Conservation (phyloP, 2,797 vertebrate genomes). For the Momotus momota region DNA sequence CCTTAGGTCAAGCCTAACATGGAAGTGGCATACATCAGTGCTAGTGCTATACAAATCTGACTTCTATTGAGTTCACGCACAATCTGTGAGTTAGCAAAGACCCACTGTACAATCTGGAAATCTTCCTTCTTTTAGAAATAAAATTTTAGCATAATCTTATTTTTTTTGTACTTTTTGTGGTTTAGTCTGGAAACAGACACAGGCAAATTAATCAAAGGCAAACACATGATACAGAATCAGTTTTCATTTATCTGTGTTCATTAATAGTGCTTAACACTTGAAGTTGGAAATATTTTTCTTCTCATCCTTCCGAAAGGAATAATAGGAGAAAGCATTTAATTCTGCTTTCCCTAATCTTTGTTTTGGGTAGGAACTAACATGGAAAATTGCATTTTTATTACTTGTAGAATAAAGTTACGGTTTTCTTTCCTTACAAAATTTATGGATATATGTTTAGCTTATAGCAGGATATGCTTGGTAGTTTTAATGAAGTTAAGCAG, state of each 20-base stretch:
- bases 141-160: background rate
- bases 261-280: background rate
- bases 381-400: background rate
- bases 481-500: background rate
- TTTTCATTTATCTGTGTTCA: background rate
- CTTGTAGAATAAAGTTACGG: background rate
- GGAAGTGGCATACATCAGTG: fast-evolving
- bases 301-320: background rate
- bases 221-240: background rate
- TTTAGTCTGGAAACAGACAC: background rate
- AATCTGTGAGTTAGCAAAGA: background rate
- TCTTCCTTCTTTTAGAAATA: background rate
- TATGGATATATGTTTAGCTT: background rate
- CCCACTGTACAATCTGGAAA: background rate
- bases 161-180: background rate
- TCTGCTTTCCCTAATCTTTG: background rate
- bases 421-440: background rate
- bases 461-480: background rate
- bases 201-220: background rate
- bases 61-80: background rate
- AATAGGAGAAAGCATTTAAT: background rate
- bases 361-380: background rate
- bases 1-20: background rate
- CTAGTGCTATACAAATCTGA: background rate
- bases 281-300: background rate